Base-by-base conservation (phyloP, 2,888 invertebrate species). In the Watsonalla binaria region DNA sequence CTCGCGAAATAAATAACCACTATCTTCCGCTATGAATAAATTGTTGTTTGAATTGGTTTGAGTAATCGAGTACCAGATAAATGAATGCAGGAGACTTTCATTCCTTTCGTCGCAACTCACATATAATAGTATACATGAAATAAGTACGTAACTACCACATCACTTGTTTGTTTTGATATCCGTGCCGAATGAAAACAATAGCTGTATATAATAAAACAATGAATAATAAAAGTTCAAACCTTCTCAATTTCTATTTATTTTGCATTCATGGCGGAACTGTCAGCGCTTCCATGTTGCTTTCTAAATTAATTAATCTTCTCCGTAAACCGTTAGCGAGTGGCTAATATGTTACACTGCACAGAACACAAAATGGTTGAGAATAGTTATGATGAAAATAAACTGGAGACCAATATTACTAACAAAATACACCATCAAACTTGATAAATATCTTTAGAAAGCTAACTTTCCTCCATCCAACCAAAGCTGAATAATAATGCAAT, bases 211-310 rank as follows among this genome's bases (percentile, higher is more conserved):
- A 52, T 51, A 58, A 62, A 59, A 63, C 58, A 56, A 47, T 55
- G 55, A 58, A 66, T 66, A 71, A 70, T 65, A 66, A 62, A 69
- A 58, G 64, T 66, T 61, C 53, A 61, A 78, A 89, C 88, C 90
- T 89, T 80, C 78, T 78, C 78, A 89, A 84, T 89, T 87, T 87
- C 85, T 91, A 91, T 91, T 91, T 91, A 90, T 90, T 90, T 90
- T 90, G 91, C 90, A 89, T 91, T 91, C 91, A 91, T 91, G 91
- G 91, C 91, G 91, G 91, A 91, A 91, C 91, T 91, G 91, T 91
- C 91, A 91, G 80, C 79, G 88, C 91, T 91, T 90, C 91, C 91
- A 91, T 91, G 91, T 91, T 91, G 91, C 91, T 91, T 91, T 91
- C 91, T 90, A 86, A 80, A 80, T 70, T 74, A 70, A 60, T 62